phyloP scores from a whole-genome alignment of 2,888 invertebrate genomes.

The Belgica antarctica region DNA sequence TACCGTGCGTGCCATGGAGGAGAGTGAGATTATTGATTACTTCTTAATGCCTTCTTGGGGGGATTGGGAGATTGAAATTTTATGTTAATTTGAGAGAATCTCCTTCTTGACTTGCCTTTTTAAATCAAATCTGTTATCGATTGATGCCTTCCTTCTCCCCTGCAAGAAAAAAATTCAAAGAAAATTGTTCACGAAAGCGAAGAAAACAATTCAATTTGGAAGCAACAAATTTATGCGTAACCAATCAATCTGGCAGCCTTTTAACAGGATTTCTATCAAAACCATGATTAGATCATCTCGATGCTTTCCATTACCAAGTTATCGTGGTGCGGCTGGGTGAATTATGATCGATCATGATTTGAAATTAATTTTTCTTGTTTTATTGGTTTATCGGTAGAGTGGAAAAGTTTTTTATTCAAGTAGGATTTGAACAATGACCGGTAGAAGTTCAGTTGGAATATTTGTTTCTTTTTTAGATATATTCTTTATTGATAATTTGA shows the following conservation, averaged over 20 bases:
- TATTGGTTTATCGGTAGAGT: not conserved
- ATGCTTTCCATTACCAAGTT: too few relatives aligned
- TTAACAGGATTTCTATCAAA: conserved; percentile 19
- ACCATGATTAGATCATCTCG: conserved; percentile 20
- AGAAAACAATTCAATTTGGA: conserved; percentile 29
- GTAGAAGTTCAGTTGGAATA: too few relatives aligned
- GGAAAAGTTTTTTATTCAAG: not conserved
- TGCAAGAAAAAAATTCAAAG: not conserved
- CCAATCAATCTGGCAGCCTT: conserved; percentile 25
- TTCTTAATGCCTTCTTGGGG: not conserved
- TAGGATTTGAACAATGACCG: not conserved
- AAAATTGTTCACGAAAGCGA: not conserved
- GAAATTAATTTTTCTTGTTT: not conserved
- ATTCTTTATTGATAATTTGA: too few relatives aligned
- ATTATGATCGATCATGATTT: not conserved
- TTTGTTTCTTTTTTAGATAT: too few relatives aligned
- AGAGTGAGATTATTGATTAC: conserved; percentile 21
- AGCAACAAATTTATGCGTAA: conserved; percentile 24
- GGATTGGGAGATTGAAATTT: not conserved
- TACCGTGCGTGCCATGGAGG: not conserved
- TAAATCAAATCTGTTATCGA: conserved; percentile 16
- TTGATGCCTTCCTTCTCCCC: conserved; percentile 17
- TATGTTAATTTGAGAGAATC: conserved; percentile 2
- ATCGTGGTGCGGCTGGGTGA: not conserved
- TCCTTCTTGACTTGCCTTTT: not conserved